These are phyloP conservation scores for Sebastes miniatus DNA, from an alignment of 2,797 vertebrate species.

Conservation along the genomic window DNA sequence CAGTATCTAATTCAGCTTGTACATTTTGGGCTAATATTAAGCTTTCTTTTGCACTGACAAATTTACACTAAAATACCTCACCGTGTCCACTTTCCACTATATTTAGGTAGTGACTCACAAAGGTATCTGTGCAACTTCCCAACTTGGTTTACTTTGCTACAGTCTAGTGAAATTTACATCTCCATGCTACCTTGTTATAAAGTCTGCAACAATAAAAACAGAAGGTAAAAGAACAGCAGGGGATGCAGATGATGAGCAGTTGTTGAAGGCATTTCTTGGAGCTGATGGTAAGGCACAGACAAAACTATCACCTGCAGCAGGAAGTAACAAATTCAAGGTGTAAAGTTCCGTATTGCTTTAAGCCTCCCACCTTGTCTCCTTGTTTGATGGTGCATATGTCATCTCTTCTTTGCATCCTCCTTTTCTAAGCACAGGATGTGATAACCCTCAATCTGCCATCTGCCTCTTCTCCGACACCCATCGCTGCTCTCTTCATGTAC, in stretches of 20 bases:
- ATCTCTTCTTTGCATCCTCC: constrained; percentile 7
- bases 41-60: not conserved
- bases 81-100: not conserved
- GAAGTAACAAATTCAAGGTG: not conserved
- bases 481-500: not conserved
- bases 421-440: constrained; percentile 21
- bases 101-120: not conserved
- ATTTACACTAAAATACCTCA: not conserved
- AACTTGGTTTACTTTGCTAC: not conserved
- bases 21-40: not conserved
- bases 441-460: constrained; percentile 49
- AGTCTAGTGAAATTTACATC: not conserved
- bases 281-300: not conserved
- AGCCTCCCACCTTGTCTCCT: not conserved
- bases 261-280: not conserved
- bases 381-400: constrained; percentile 10
- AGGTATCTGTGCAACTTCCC: not conserved
- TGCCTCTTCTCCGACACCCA: constrained; percentile 23
- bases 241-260: not conserved
- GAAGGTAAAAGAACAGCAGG: constrained; percentile 16
- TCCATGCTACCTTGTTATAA: not conserved
- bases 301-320: constrained; percentile 4
- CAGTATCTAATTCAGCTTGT: not conserved
- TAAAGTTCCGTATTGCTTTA: not conserved
- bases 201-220: not conserved